Evolutionary conservation across 2,113 vertebrate species (phyloP).

Genomic region (Peromyscus leucopus): DNA sequence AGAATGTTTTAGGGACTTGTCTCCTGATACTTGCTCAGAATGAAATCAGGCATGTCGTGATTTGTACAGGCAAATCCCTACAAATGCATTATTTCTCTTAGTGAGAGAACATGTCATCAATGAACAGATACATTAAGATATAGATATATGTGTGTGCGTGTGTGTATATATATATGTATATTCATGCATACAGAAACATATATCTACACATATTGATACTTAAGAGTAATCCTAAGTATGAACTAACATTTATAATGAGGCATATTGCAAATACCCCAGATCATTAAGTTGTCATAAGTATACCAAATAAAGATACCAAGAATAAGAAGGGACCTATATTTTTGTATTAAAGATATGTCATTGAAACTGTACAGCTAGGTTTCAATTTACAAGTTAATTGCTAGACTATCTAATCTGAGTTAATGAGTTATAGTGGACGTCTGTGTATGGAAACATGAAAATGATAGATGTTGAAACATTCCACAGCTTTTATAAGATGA

Average conservation of each 20-base stretch:
- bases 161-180: too few relatives aligned
- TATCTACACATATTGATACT: background rate
- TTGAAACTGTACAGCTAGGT: background rate
- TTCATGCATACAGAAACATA: background rate
- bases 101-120: slow-evolving; percentile 3
- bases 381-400: background rate
- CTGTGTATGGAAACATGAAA: background rate
- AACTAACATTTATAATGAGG: background rate
- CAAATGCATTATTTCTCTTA: slow-evolving; percentile 62
- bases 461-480: background rate
- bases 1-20: background rate
- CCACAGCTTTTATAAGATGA: background rate
- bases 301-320: background rate
- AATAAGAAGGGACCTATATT: too few relatives aligned
- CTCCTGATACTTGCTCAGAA: slow-evolving; percentile 45
- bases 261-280: background rate
- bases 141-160: too few relatives aligned
- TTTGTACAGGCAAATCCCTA: slow-evolving; percentile 66
- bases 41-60: slow-evolving; percentile 61
- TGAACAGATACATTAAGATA: slow-evolving; percentile 30
- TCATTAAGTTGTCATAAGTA: background rate
- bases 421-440: background rate
- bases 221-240: background rate
- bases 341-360: background rate
- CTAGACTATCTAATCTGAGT: background rate